Evolutionary conservation across 2,113 vertebrate species (phyloP).

Genomic region (Ardeotis arabs): DNA sequence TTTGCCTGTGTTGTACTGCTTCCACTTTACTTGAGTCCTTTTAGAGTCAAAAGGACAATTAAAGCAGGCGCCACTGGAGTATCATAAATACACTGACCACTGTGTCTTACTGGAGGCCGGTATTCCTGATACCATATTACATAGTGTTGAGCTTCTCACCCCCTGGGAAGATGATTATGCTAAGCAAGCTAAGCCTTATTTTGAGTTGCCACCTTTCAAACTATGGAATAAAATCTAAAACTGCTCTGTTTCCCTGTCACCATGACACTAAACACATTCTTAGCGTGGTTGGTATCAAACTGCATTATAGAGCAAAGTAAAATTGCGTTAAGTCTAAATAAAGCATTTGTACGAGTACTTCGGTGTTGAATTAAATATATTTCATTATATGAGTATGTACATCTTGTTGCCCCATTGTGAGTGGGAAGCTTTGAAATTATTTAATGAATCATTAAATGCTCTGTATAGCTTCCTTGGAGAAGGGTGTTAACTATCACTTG

Average conservation of each 20-base stretch:
- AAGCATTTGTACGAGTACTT: not conserved
- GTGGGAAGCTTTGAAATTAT: not conserved
- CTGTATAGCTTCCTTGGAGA: not conserved
- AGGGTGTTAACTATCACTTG: not conserved
- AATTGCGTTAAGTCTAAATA: not conserved
- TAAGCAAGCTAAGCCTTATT: not conserved
- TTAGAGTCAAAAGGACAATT: not conserved
- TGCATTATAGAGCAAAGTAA: not conserved
- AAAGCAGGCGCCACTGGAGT: not conserved
- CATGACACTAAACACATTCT: not conserved
- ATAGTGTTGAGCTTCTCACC: fast-evolving
- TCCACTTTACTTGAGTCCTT: not conserved
- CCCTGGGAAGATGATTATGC: not conserved
- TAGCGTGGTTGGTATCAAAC: not conserved
- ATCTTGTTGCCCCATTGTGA: not conserved
- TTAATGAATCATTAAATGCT: not conserved
- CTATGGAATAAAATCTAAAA: not conserved
- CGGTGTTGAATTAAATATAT: not conserved
- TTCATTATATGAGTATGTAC: not conserved
- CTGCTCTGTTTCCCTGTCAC: not conserved
- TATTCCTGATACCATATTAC: not conserved
- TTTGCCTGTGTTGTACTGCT: fast-evolving
- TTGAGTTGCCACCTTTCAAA: not conserved
- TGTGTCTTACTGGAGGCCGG: not conserved
- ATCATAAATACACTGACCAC: not conserved